Evolutionary conservation across 2,113 vertebrate genomes (phyloP).

Genomic region (Dasyornis broadbenti): DNA sequence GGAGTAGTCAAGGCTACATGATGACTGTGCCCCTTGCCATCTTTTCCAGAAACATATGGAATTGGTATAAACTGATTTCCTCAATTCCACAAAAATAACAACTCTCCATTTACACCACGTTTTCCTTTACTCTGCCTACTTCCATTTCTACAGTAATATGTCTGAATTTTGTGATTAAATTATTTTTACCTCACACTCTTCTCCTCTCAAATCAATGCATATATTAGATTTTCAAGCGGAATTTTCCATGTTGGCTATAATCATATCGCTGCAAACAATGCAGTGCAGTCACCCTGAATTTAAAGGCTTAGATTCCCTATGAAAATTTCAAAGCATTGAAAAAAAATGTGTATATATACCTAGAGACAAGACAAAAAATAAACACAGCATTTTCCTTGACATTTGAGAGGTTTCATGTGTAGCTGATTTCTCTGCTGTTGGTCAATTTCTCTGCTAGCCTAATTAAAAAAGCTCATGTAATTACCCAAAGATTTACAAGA

Average conservation of each 20-base stretch:
- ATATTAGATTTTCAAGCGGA: not conserved
- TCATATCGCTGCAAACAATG: not conserved
- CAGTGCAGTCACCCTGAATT: not conserved
- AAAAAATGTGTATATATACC: not conserved
- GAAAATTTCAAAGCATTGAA: not conserved
- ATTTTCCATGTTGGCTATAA: not conserved
- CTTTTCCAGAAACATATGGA: not conserved
- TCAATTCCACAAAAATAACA: not conserved
- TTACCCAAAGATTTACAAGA: not conserved
- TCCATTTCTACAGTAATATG: not conserved
- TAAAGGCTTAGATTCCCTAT: not conserved
- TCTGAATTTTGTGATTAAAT: not conserved
- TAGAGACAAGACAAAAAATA: not conserved
- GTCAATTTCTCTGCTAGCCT: not conserved
- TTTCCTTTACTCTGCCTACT: not conserved
- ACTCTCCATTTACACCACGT: not conserved
- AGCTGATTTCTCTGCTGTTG: not conserved
- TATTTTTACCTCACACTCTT: not conserved
- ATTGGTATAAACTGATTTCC: not conserved
- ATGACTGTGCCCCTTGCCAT: not conserved
- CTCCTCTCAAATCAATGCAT: not conserved
- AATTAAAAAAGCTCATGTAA: not conserved
- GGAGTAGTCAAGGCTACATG: not conserved
- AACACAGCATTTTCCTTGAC: not conserved
- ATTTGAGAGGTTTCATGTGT: not conserved